These are phyloP conservation scores for Trachemys scripta DNA, from an alignment of 2,113 vertebrate species.

Conservation along the genomic window DNA sequence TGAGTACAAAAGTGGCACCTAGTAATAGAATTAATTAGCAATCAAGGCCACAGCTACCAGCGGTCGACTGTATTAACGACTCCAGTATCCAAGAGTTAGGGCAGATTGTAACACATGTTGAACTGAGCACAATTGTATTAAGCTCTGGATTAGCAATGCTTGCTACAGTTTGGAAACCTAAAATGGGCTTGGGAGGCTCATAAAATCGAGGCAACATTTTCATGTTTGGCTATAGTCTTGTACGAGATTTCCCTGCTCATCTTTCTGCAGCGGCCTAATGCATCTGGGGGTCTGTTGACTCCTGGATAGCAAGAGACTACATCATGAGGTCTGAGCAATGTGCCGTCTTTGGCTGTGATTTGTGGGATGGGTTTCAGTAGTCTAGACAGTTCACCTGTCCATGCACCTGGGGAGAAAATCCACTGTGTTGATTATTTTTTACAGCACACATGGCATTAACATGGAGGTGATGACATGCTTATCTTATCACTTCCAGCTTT, in stretches of 20 bases:
- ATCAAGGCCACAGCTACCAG: neutral
- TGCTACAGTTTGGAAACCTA: neutral
- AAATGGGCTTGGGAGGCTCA: neutral
- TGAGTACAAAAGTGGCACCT: neutral
- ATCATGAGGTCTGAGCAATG: neutral
- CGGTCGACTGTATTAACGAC: neutral
- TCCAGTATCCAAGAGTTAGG: neutral
- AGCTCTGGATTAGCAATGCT: neutral
- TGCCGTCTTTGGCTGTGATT: neutral
- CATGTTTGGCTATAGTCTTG: neutral
- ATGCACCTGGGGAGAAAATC: too few species aligned
- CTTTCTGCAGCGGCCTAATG: neutral
- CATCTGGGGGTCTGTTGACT: neutral
- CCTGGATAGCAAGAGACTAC: neutral
- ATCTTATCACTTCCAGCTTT: neutral
- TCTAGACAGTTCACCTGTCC: neutral
- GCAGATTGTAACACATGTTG: neutral
- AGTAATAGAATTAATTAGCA: neutral
- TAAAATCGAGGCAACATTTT: neutral
- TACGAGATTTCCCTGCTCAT: neutral
- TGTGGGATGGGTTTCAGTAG: neutral
- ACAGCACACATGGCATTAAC: neutral
- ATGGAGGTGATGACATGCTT: neutral
- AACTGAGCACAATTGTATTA: neutral
- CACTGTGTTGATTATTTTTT: neutral